Percentiles rank a stretch among this genome's conserved stretches.
phyloP scores from a whole-genome alignment of 2,797 vertebrate species.

The Epinephelus malabaricus region DNA sequence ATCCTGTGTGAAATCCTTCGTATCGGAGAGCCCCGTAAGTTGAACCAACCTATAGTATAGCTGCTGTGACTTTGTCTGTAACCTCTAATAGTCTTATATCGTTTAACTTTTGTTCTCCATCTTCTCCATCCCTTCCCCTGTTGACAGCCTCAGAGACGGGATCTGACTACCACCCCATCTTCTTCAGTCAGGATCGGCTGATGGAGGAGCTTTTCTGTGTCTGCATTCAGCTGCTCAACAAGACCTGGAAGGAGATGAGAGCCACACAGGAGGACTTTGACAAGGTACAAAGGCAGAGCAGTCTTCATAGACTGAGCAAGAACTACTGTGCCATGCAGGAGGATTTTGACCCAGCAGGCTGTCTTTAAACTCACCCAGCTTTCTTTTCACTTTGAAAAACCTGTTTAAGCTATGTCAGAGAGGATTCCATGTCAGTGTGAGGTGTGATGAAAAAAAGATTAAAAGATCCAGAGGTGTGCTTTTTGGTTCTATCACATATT shows the following conservation, averaged over 20 bases:
- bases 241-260: constrained; percentile 99
- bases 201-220: constrained; percentile 98
- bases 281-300: constrained; percentile 85
- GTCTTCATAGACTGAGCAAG: background rate
- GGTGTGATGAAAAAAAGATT: background rate
- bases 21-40: constrained; percentile 93
- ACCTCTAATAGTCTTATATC: background rate
- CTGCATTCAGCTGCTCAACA: constrained; percentile 97
- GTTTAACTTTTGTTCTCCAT: background rate
- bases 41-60: background rate
- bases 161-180: constrained; percentile 95
- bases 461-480: background rate
- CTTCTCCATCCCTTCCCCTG: background rate
- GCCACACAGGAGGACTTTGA: constrained; percentile 98
- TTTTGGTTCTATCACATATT: background rate
- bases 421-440: background rate
- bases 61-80: rapidly evolving
- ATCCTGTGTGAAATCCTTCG: constrained; percentile 95
- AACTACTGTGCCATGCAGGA: background rate
- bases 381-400: background rate
- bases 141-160: constrained; percentile 94
- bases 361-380: background rate
- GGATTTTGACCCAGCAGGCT: background rate
- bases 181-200: constrained; percentile 96
- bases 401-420: background rate